These are phyloP conservation scores for Onychomys leucogaster DNA, from an alignment of 2,797 vertebrate species.

Conservation along the genomic window DNA sequence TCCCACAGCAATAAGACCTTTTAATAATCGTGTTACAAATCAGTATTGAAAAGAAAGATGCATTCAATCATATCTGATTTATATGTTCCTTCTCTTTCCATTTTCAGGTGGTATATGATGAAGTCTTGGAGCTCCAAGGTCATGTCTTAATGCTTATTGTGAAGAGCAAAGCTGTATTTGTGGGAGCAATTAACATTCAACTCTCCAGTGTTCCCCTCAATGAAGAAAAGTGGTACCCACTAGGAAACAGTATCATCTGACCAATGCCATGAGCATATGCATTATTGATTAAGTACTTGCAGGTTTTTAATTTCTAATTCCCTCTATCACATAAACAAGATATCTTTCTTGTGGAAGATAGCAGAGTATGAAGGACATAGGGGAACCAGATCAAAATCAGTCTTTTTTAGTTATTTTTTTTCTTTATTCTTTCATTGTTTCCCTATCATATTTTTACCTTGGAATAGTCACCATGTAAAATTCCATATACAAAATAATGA, in stretches of 20 bases:
- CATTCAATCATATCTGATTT: background rate
- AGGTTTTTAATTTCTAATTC: slow-evolving; percentile 34
- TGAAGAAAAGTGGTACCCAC: slow-evolving; percentile 90
- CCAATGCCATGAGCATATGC: slow-evolving; percentile 58
- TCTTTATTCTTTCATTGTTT: background rate
- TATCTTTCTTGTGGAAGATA: background rate
- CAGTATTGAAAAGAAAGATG: slow-evolving; percentile 3
- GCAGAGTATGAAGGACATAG: background rate
- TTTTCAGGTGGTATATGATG: slow-evolving; percentile 90
- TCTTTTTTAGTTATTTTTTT: background rate
- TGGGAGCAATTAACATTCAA: slow-evolving; percentile 90
- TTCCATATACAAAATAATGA: slow-evolving; percentile 34
- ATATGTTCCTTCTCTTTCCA: background rate
- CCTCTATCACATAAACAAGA: slow-evolving; percentile 8
- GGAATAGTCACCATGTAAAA: background rate
- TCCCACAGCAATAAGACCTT: no score
- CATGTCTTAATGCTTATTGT: slow-evolving; percentile 90
- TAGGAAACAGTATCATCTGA: slow-evolving; percentile 89
- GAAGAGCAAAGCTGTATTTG: slow-evolving; percentile 90
- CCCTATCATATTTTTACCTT: background rate
- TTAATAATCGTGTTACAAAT: no score
- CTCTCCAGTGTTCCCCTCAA: slow-evolving; percentile 86
- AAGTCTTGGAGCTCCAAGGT: slow-evolving; percentile 86
- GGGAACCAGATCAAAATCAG: background rate
- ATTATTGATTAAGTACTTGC: slow-evolving; percentile 74